Evolutionary conservation across 2,888 invertebrate species (phyloP).

Genomic region (Nasonia oneida): DNA sequence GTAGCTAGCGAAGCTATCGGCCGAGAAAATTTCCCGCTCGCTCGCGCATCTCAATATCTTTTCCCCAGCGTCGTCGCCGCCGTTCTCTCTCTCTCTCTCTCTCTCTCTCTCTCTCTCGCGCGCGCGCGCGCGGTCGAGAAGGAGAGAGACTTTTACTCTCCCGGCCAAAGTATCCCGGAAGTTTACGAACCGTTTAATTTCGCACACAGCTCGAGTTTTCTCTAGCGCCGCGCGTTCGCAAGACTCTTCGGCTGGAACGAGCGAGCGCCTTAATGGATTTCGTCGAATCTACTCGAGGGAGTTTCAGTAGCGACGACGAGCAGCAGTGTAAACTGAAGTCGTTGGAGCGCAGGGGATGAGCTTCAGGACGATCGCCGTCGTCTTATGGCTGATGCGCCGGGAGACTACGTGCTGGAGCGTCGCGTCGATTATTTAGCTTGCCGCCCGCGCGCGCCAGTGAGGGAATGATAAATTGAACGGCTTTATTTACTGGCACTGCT

Average conservation of each 20-base stretch:
- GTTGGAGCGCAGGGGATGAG: conserved; percentile 4
- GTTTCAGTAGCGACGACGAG: conserved; percentile 12
- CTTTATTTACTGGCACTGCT: background rate
- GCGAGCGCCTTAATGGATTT: conserved; percentile 60
- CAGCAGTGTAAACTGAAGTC: conserved; percentile 30
- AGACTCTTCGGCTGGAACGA: conserved; percentile 36
- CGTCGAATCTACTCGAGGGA: conserved; percentile 57
- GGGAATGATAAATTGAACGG: background rate
- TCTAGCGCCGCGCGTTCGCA: background rate
- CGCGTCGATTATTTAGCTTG: background rate
- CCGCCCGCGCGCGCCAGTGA: background rate
- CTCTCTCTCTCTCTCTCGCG: background rate
- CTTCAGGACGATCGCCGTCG: conserved; percentile 8
- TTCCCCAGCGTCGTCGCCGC: conserved; percentile 19
- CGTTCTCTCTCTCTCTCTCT: background rate
- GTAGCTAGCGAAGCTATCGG: conserved; percentile 24
- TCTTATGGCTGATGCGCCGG: background rate
- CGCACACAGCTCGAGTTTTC: conserved; percentile 25
- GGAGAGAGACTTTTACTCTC: conserved; percentile 39
- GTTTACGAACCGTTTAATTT: conserved; percentile 63
- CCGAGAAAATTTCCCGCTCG: conserved; percentile 44
- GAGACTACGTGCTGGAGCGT: conserved; percentile 12
- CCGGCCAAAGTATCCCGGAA: conserved; percentile 59
- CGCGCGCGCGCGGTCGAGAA: conserved; percentile 14
- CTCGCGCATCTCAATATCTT: conserved; percentile 13